Evolutionary conservation across 2,113 vertebrate genomes (phyloP).

Genomic region (Anarrhichthys ocellatus): DNA sequence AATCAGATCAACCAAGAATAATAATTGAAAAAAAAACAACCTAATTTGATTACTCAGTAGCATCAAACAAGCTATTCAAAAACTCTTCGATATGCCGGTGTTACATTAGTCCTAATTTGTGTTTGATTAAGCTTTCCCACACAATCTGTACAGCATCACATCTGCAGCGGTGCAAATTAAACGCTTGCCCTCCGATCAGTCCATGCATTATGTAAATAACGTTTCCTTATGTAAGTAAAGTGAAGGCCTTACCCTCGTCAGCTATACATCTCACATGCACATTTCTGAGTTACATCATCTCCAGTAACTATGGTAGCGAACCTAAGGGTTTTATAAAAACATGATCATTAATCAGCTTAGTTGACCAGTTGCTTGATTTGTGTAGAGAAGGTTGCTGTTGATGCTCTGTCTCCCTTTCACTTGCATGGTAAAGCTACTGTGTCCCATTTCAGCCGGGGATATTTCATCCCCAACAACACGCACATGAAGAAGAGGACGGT

Average conservation of each 20-base stretch:
- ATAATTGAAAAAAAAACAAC: neutral
- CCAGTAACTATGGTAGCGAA: slow-evolving; percentile 9
- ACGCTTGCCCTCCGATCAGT: slow-evolving; percentile 16
- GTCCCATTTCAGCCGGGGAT: neutral
- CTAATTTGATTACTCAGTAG: slow-evolving; percentile 40
- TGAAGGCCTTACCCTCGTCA: slow-evolving; percentile 16
- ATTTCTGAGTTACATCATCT: slow-evolving; percentile 12
- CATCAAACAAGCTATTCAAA: slow-evolving; percentile 42
- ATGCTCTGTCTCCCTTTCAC: neutral
- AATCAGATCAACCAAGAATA: slow-evolving; percentile 40
- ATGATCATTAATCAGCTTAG: slow-evolving; percentile 4
- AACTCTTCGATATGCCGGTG: slow-evolving; percentile 46
- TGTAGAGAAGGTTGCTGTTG: neutral
- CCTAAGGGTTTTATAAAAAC: slow-evolving; percentile 5
- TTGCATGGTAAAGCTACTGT: neutral
- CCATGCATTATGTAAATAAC: slow-evolving; percentile 28
- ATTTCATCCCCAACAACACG: slow-evolving; percentile 6
- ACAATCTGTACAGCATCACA: slow-evolving; percentile 25
- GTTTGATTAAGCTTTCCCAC: slow-evolving; percentile 26
- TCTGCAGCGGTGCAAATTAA: slow-evolving; percentile 22
- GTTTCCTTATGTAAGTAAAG: slow-evolving; percentile 13
- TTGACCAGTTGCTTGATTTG: neutral
- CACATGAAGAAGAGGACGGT: neutral
- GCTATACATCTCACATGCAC: slow-evolving; percentile 17
- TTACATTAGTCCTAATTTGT: slow-evolving; percentile 41